A percentile compares a stretch with the other conserved stretches of the same genome.
Evolutionary conservation across 2,888 invertebrate species (phyloP).

Genomic region (Eilema depressum): DNA sequence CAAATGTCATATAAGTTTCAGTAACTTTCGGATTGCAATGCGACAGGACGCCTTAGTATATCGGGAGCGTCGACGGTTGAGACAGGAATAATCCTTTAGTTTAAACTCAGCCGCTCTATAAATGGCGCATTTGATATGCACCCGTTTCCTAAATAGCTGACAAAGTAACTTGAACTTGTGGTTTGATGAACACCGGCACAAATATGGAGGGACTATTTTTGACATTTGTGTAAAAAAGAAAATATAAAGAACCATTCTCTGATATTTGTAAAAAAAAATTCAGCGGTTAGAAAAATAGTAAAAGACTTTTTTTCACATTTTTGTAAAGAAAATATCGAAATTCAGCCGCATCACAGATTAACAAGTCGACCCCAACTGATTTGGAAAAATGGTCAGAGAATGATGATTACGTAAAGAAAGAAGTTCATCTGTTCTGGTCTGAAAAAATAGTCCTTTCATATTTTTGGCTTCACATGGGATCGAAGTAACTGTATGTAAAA

Average conservation of each 20-base stretch:
- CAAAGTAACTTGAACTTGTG: constrained; percentile 21
- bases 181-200: background rate
- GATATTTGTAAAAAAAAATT: no score
- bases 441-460: no score
- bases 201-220: background rate
- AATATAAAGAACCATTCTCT: background rate
- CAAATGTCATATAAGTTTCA: constrained; percentile 51
- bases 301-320: background rate
- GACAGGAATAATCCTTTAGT: constrained; percentile 56
- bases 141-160: constrained; percentile 29
- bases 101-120: constrained; percentile 38
- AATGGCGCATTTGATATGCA: constrained; percentile 38
- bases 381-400: no score
- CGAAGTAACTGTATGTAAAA: no score
- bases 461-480: no score
- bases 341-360: no score
- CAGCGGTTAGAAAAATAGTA: background rate
- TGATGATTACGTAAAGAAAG: no score
- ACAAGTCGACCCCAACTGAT: no score
- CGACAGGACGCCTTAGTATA: constrained; percentile 55
- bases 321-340: no score
- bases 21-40: constrained; percentile 44
- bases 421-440: no score
- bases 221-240: background rate
- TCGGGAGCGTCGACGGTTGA: constrained; percentile 35